Conservation (phyloP, 1,140 invertebrate species). For the Nilaparvata lugens region DNA sequence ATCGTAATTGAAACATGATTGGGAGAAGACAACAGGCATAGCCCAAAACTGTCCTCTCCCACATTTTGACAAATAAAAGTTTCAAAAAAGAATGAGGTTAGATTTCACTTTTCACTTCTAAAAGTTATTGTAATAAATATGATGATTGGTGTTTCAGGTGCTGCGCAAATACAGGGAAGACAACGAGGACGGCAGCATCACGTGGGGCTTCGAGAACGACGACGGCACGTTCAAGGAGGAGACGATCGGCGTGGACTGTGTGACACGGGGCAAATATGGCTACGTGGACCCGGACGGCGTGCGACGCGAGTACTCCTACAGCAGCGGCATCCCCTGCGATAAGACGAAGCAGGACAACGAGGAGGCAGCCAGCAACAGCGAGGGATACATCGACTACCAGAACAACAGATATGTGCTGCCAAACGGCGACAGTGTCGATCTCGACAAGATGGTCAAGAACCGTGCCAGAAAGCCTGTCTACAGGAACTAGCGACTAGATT, state of each 20-base stretch:
- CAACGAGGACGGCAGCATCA: slow-evolving; percentile 70
- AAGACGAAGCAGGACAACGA: slow-evolving; percentile 42
- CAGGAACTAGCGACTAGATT: too few species aligned
- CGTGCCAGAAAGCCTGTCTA: slow-evolving; percentile 49
- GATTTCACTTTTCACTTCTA: too few species aligned
- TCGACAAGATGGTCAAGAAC: slow-evolving; percentile 55
- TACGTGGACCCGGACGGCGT: slow-evolving; percentile 73
- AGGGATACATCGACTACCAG: slow-evolving; percentile 52
- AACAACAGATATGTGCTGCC: slow-evolving; percentile 58
- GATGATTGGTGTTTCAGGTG: too few species aligned
- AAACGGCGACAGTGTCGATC: slow-evolving; percentile 57
- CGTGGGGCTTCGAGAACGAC: slow-evolving; percentile 79
- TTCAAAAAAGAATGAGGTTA: too few species aligned
- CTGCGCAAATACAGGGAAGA: slow-evolving; percentile 58
- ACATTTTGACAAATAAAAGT: too few species aligned
- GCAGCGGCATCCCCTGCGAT: slow-evolving; percentile 58
- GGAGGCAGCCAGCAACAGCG: slow-evolving; percentile 34
- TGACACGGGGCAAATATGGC: slow-evolving; percentile 71
- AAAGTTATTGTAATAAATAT: too few species aligned
- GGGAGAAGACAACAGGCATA: too few species aligned
- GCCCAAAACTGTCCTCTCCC: too few species aligned
- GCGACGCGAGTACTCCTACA: slow-evolving; percentile 60
- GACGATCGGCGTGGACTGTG: slow-evolving; percentile 65
- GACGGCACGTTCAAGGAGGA: slow-evolving; percentile 73
- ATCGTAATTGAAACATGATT: too few species aligned